Evolutionary conservation across 2,113 vertebrate species (phyloP).

Genomic region (Hydropotes inermis): DNA sequence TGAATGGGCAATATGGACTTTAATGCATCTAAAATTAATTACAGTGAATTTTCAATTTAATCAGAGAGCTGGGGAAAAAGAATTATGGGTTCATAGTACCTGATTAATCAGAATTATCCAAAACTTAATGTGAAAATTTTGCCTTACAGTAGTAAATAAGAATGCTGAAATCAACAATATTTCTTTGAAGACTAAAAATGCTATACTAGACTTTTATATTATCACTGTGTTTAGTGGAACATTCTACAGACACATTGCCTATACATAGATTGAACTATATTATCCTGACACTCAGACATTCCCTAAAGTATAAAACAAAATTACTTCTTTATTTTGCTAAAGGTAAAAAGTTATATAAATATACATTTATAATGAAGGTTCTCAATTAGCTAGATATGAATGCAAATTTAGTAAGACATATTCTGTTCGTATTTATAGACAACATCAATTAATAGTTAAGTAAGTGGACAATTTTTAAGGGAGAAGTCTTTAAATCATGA

Average conservation of each 20-base stretch:
- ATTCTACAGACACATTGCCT: background rate
- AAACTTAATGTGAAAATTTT: background rate
- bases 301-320: background rate
- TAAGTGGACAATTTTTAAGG: background rate
- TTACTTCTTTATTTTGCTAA: background rate
- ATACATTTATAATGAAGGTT: background rate
- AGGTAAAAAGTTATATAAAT: background rate
- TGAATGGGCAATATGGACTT: background rate
- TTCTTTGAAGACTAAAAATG: background rate
- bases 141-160: background rate
- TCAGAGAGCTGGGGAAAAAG: background rate
- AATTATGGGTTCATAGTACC: background rate
- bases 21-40: background rate
- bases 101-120: background rate
- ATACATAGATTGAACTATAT: background rate
- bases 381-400: background rate
- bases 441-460: background rate
- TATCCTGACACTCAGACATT: background rate
- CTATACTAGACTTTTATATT: background rate
- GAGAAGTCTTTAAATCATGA: background rate
- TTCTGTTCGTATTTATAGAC: background rate
- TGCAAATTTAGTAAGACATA: background rate
- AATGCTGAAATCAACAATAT: background rate
- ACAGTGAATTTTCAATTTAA: background rate
- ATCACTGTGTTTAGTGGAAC: background rate